Percentiles rank a stretch among this genome's conserved stretches.
Conservation (phyloP, 2,113 vertebrate genomes). For the Microcebus lehilahytsara region DNA sequence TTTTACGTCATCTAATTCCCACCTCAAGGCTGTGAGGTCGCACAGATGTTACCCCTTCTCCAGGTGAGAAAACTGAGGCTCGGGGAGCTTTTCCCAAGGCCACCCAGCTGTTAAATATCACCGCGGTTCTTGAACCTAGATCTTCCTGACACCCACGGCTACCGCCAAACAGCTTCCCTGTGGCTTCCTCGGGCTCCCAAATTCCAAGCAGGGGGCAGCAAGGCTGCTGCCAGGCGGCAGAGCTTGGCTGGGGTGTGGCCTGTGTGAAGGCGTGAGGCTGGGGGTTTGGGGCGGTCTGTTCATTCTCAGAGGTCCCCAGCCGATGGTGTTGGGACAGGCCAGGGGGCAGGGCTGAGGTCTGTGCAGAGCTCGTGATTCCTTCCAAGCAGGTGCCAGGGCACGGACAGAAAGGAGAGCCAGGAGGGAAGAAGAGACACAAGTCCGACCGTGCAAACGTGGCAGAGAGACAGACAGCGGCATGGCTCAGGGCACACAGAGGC, state of each 20-base stretch:
- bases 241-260: not conserved
- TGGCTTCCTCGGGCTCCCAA: too few relatives aligned
- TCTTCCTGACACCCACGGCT: accelerated
- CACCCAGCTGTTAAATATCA: not conserved
- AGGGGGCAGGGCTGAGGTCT: not conserved
- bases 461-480: not conserved
- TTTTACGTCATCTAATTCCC: not conserved
- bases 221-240: not conserved
- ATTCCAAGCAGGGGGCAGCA: not conserved
- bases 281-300: not conserved
- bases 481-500: too few relatives aligned
- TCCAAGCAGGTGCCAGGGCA: not conserved
- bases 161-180: not conserved
- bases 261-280: not conserved
- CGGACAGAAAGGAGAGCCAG: not conserved
- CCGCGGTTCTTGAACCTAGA: not conserved
- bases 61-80: accelerated
- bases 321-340: not conserved
- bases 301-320: not conserved
- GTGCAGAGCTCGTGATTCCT: not conserved
- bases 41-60: not conserved
- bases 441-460: accelerated
- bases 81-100: not conserved
- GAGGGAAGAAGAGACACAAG: not conserved
- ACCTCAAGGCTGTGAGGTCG: accelerated